phyloP scores from a whole-genome alignment of 2,888 invertebrate genomes.

The Mimumesa dahlbomi region DNA sequence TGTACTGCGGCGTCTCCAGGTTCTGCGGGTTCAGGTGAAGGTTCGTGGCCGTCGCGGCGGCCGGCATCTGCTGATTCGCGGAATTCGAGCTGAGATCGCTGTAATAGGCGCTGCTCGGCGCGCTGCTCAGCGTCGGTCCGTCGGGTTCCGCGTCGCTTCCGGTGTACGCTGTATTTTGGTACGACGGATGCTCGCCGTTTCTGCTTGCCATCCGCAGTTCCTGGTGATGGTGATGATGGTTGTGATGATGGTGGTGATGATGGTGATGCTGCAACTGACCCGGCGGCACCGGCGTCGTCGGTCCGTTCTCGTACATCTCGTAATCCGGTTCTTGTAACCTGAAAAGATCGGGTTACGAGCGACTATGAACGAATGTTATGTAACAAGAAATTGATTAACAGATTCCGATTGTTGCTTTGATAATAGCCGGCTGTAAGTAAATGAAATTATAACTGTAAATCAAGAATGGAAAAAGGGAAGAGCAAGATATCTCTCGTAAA shows the following conservation, averaged over 20 bases:
- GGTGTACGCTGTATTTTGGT: slow-evolving; percentile 87
- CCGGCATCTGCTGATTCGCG: slow-evolving; percentile 71
- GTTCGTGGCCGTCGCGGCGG: slow-evolving; percentile 52
- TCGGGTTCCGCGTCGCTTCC: slow-evolving; percentile 82
- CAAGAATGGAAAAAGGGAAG: too few species aligned
- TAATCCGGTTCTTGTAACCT: slow-evolving; percentile 79
- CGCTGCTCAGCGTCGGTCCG: slow-evolving; percentile 81
- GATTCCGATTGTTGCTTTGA: too few species aligned
- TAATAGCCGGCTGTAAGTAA: too few species aligned
- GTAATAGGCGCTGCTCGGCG: slow-evolving; percentile 89
- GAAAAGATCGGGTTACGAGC: slow-evolving; percentile 38
- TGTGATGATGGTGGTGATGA: slow-evolving; percentile 68
- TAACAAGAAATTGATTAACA: neutral
- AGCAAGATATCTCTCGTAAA: too few species aligned
- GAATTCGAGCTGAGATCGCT: slow-evolving; percentile 83
- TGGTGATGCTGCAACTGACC: slow-evolving; percentile 67
- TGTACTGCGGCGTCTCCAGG: slow-evolving; percentile 70
- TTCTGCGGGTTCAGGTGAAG: slow-evolving; percentile 64
- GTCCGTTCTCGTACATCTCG: slow-evolving; percentile 79
- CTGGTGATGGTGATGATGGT: slow-evolving; percentile 70
- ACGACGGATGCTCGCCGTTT: slow-evolving; percentile 82
- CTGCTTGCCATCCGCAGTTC: slow-evolving; percentile 64
- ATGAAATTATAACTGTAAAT: neutral
- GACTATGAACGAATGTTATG: slow-evolving; percentile 1
- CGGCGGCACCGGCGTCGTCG: slow-evolving; percentile 71